Evolutionary conservation across 2,797 vertebrate species (phyloP), one percentile per base, ranked within the genome.

Genomic region (Pseudopleuronectes americanus): DNA sequence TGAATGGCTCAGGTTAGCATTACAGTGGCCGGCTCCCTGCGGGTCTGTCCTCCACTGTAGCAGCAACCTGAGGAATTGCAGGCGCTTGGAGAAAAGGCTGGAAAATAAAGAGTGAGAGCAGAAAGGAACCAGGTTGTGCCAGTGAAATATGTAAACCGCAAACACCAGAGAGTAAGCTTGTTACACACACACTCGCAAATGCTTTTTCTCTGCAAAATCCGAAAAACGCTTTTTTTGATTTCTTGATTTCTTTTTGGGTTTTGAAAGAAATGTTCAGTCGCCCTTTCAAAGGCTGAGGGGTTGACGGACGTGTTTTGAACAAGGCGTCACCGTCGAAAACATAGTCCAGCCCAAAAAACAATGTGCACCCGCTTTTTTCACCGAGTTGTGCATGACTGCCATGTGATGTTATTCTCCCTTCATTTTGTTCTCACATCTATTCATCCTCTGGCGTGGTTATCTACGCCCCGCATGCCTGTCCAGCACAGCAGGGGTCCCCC

Each of bases 21-120:
- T 92, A 90, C 90, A 89, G 84, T 43, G 84, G 84, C 58, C 58
- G 81, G 80, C 83, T 90, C 87, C 90, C 92, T 71, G 73, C 17
- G 87, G 92, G 77, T 84, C 89, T 85, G 81, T 87, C 87, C 80
- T 74, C 81, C 67, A 31, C 74, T 81, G 79, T 53, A 77, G 83
- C 85, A 88, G 90, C 86, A 87, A 87, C 85, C 85, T 91, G 92
- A 91, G 89, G 70, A 91, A 90, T 80, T 84, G 87, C 90, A 92
- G 91, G 84, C 89, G 57, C 84, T 79, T 61, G 0, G 54, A 76
- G 75, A 85, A 88, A 83, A 89, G 62, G 74, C 71, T 88, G 88
- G 84, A 89, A 91, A 91, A 87, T 81, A 86, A 84, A 76, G 83
- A 87, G 90, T 87, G 91, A 87, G 90, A 91, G 59, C 26, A 87